Base-by-base conservation (phyloP, 2,113 vertebrate species). In the Scomber colias region DNA sequence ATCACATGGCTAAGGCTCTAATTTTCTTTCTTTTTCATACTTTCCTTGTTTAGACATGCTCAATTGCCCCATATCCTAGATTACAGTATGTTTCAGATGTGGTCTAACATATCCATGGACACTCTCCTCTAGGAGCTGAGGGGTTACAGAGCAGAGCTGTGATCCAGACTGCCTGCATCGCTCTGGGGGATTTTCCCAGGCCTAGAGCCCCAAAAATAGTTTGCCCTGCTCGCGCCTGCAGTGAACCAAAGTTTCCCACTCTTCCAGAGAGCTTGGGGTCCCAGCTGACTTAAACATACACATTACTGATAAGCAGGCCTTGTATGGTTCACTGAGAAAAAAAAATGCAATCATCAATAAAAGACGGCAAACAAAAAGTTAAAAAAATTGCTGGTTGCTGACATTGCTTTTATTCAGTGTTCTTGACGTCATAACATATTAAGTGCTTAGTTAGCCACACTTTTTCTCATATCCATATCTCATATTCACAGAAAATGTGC, bases 101-200 rank as follows among this genome's bases (percentile, higher is more conserved):
- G 83, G 83, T 85, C 44, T 2, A 27, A 30, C 71, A 51, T 71
- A 79, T 84, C 75, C 74, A 64, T 79, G 73, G 82, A 81, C 69
- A 4, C 54, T 60, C 76, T 85, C 87, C 87, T 87, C 63, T 4
- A 87, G 79, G 85, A 79, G 71, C 76, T 45, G 74, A 62, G 79
- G 85, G 85, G 88, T 83, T 91, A 82, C 70, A 65, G 77, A 84
- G 71, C 78, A 66, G 75, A 77, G 54, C 82, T 89, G 79, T 54
- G 89, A 87, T 89, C 85, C 75, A 76, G 71, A 67, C 85, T 60
- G 68, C 70, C 67, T 67, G 40, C 66, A 66, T 46, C 40, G 77
- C 81, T 86, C 69, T 27, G 72, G 77, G 82, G 75, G 77, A 81
- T 88, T 92, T 95, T 94, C 94, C 94, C 94, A 95, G 92, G 90